phyloP scores from a whole-genome alignment of 2,797 vertebrate genomes.

The Lophotriccus pileatus region DNA sequence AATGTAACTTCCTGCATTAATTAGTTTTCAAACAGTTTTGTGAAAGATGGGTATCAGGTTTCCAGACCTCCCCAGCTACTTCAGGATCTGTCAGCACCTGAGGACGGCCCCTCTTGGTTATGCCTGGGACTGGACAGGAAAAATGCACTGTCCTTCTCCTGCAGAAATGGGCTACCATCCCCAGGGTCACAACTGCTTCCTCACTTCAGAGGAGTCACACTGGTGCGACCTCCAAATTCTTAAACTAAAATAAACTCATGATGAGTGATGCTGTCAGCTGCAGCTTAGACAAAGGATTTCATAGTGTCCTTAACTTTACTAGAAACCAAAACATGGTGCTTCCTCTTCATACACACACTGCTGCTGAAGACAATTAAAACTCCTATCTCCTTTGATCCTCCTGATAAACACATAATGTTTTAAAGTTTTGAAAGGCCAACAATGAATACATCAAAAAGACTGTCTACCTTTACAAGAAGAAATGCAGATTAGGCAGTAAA shows the following conservation, averaged over 20 bases:
- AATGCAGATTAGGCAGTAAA: slow-evolving; percentile 1
- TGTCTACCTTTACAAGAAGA: neutral
- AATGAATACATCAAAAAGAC: neutral
- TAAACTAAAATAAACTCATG: neutral
- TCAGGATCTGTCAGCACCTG: neutral
- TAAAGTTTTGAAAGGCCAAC: slow-evolving; percentile 7
- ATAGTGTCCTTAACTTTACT: neutral
- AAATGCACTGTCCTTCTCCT: neutral
- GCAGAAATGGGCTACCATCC: neutral
- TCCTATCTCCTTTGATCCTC: neutral
- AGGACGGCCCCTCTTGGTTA: rapidly evolving
- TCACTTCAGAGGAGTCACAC: neutral
- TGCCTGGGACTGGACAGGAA: neutral
- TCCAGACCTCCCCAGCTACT: neutral
- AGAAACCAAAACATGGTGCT: neutral
- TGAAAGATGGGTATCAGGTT: neutral
- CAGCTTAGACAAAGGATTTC: neutral
- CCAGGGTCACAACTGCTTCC: neutral
- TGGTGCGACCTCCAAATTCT: neutral
- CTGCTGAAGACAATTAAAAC: neutral
- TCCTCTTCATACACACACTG: neutral
- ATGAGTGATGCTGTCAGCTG: neutral
- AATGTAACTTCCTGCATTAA: neutral
- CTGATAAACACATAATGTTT: neutral
- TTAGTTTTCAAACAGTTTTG: neutral